phyloP scores from a whole-genome alignment of 2,888 invertebrate genomes.

The Pecten maximus region DNA sequence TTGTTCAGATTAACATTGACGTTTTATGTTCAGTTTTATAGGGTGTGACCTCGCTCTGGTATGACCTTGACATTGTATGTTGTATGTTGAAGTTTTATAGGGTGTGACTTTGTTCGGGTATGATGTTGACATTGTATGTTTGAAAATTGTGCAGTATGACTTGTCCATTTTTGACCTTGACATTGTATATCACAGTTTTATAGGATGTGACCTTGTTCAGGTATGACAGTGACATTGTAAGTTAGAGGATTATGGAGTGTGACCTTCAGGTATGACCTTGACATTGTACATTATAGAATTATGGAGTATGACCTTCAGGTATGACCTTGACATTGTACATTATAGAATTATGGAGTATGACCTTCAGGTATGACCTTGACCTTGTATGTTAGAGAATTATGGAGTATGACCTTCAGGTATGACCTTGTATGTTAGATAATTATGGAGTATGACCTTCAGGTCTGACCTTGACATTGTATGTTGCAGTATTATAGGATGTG shows the following conservation, averaged over 20 bases:
- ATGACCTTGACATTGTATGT: conserved; percentile 45
- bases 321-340: not conserved
- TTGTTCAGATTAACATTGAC: not conserved
- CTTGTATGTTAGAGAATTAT: not conserved
- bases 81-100: conserved; percentile 83
- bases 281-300: not conserved
- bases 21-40: not conserved
- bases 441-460: not conserved
- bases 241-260: not conserved
- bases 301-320: not conserved
- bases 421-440: not conserved
- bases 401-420: not conserved
- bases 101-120: conserved; percentile 84
- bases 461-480: conserved; percentile 36
- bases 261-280: not conserved
- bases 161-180: not conserved
- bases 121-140: not conserved
- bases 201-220: not conserved
- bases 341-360: not conserved
- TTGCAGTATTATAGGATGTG: conserved; percentile 84
- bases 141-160: too few species aligned
- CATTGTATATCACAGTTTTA: not conserved
- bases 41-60: not conserved
- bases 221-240: not conserved
- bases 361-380: not conserved